Conservation (phyloP, 2,888 invertebrate genomes). For the Pammene aurita region DNA sequence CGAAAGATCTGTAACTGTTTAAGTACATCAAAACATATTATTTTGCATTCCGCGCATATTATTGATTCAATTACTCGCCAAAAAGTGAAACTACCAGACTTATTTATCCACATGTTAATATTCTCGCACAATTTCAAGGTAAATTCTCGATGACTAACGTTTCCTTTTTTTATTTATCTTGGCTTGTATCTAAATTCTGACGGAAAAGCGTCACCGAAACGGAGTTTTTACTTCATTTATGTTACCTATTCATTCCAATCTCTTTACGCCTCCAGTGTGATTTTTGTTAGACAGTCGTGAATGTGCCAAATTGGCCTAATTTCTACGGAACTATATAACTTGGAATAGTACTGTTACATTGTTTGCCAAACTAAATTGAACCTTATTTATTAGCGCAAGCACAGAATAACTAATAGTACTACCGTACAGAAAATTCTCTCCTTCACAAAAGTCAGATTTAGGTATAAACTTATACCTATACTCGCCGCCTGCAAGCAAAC, state of each 20-base stretch:
- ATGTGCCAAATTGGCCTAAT: not conserved
- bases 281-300: not conserved
- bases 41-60: not conserved
- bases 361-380: too few species aligned
- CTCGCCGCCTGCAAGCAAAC: too few species aligned
- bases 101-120: constrained; percentile 16
- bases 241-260: not conserved
- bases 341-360: too few species aligned
- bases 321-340: not conserved
- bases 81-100: not conserved
- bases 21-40: too few species aligned
- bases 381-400: too few species aligned
- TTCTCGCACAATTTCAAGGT: constrained; percentile 25
- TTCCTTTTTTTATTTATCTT: constrained; percentile 23
- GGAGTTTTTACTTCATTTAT: not conserved
- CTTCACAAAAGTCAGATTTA: too few species aligned
- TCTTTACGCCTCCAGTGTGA: not conserved
- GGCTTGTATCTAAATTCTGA: not conserved
- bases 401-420: too few species aligned
- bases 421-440: too few species aligned
- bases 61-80: too few species aligned
- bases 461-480: too few species aligned
- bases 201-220: not conserved
- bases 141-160: constrained; percentile 12
- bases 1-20: too few species aligned